A percentile compares a stretch with the other conserved stretches of the same genome.
These are phyloP conservation scores for Lymantria dispar DNA, from an alignment of 2,888 invertebrate genomes.

Conservation along the genomic window DNA sequence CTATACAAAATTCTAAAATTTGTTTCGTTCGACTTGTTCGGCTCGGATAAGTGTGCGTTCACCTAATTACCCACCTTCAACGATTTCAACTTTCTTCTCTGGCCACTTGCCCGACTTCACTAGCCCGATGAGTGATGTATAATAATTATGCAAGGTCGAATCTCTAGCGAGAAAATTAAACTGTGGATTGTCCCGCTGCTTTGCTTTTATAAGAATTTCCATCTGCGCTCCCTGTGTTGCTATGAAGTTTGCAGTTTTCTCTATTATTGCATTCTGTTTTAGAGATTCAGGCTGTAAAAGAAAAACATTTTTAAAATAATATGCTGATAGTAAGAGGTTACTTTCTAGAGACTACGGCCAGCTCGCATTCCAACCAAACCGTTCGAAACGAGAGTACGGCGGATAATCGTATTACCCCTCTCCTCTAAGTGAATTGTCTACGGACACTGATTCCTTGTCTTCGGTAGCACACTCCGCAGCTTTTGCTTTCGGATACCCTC, in stretches of 20 bases:
- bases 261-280: slow-evolving; percentile 96
- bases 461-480: too few relatives aligned
- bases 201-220: slow-evolving; percentile 99
- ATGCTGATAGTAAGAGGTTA: too few relatives aligned
- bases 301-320: background rate
- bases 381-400: too few relatives aligned
- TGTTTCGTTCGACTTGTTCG: too few relatives aligned
- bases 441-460: too few relatives aligned
- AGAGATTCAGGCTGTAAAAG: slow-evolving; percentile 89
- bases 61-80: slow-evolving; percentile 52
- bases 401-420: too few relatives aligned
- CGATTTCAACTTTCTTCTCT: slow-evolving; percentile 51
- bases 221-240: slow-evolving; percentile 96
- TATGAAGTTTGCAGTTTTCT: slow-evolving; percentile 95
- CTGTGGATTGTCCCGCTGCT: slow-evolving; percentile 95
- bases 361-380: too few relatives aligned
- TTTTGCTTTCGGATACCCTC: too few relatives aligned
- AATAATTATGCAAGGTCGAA: slow-evolving; percentile 92
- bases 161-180: slow-evolving; percentile 96
- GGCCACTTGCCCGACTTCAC: slow-evolving; percentile 71
- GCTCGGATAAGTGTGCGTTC: too few relatives aligned
- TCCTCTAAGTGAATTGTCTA: too few relatives aligned
- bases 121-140: slow-evolving; percentile 85
- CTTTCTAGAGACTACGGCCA: too few relatives aligned
- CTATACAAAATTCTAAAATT: too few relatives aligned